phyloP scores from a whole-genome alignment of 2,797 vertebrate species.

The Pteropus rufus region DNA sequence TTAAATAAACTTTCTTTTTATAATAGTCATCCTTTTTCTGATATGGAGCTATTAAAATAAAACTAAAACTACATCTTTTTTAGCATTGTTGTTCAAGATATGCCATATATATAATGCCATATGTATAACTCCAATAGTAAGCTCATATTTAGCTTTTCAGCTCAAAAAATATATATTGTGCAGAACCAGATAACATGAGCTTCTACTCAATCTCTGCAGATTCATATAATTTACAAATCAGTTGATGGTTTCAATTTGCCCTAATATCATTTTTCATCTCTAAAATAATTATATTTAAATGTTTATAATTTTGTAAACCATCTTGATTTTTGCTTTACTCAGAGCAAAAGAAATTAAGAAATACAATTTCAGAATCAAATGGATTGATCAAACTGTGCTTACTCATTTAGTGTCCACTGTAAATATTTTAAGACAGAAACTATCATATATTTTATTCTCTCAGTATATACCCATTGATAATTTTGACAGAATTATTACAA shows the following conservation, averaged over 20 bases:
- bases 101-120: too few species aligned
- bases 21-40: background rate
- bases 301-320: background rate
- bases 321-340: background rate
- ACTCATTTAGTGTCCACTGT: background rate
- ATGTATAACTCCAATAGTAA: background rate
- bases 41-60: background rate
- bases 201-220: background rate
- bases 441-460: background rate
- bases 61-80: background rate
- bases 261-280: background rate
- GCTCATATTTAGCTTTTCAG: background rate
- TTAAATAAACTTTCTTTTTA: background rate
- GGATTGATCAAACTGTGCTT: background rate
- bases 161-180: background rate
- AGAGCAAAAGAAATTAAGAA: background rate
- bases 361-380: background rate
- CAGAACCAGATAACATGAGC: background rate
- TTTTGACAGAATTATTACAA: background rate
- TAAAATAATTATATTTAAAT: background rate
- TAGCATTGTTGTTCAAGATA: background rate
- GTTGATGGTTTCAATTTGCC: background rate
- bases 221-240: background rate
- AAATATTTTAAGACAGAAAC: background rate
- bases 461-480: background rate